These are phyloP conservation scores for Pachypeltis micranthus DNA, from an alignment of 1,140 invertebrate species.

Conservation along the genomic window DNA sequence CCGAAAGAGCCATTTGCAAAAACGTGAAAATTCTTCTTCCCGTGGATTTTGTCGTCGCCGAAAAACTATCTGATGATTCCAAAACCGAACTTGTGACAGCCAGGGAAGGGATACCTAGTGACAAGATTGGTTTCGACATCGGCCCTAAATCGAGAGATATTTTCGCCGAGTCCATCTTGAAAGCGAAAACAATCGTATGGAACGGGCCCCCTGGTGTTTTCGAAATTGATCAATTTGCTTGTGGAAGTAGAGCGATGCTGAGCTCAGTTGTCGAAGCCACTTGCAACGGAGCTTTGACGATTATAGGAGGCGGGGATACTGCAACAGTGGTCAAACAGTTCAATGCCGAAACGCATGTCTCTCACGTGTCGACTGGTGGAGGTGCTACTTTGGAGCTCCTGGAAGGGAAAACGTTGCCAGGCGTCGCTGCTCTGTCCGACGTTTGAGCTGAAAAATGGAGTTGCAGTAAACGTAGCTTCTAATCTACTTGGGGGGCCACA, in stretches of 20 bases:
- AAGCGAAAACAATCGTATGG: background rate
- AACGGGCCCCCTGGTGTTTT: constrained; percentile 87
- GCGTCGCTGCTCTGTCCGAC: constrained; percentile 78
- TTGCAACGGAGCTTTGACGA: constrained; percentile 62
- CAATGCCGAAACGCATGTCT: constrained; percentile 91
- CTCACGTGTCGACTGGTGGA: constrained; percentile 96
- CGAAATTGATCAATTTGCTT: constrained; percentile 88
- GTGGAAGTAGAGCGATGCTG: constrained; percentile 87
- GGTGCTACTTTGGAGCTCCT: constrained; percentile 94
- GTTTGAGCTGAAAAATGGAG: too few relatives aligned
- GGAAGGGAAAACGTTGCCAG: constrained; percentile 88
- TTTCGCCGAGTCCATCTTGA: constrained; percentile 63
- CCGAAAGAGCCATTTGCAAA: constrained; percentile 86
- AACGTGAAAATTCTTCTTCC: constrained; percentile 92
- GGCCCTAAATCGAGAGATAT: constrained; percentile 71
- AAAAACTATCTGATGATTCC: constrained; percentile 92
- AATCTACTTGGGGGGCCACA: too few relatives aligned
- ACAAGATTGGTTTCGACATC: constrained; percentile 88
- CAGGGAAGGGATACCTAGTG: constrained; percentile 78
- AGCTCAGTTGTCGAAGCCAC: constrained; percentile 92
- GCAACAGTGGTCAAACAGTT: constrained; percentile 95
- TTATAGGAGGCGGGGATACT: constrained; percentile 81
- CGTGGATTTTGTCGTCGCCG: constrained; percentile 87
- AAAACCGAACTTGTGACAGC: constrained; percentile 62
- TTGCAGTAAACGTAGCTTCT: too few relatives aligned